Evolutionary conservation across 1,140 invertebrate genomes (phyloP), one percentile per base, ranked within the genome.

Genomic region (Drosophila hydei): DNA sequence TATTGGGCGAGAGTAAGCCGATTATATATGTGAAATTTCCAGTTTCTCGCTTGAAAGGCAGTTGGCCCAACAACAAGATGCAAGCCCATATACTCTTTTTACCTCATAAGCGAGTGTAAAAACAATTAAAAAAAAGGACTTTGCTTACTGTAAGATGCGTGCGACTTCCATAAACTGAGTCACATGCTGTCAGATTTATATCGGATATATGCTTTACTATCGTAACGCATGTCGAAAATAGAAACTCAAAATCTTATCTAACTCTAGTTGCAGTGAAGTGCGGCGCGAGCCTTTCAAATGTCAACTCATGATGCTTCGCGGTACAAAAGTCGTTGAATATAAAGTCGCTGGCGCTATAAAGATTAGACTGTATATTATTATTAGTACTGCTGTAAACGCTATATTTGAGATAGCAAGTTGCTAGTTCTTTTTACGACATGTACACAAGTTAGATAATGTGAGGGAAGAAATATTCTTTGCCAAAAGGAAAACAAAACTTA

Each of bases 351-450:
- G 21, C 30, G 30, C 63, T 73, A 84, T 84, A 85, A 84, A 85
- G 80, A 84, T 84, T 85, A 76, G 63, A n/a, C 9, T 54, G 63
- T 65, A 79, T 84, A 79, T 76, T 79, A 79, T 72, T 71, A 65
- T 74, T 85, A 84, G 79, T 85, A 79, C 68, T 63, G 63, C 79
- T 79, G 76, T 84, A 84, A 84, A 84, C 55, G 76, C 56, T 75
- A 80, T 77, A 74, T 84, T 87, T 84, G 71, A 84, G 80, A 87
- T 84, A 84, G 79, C 80, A 52, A 74, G 67, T 61, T 25, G 67
- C 59, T 18, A 4, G 19, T 33, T 11, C 38, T 30, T 9, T 72
- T 67, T 81, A 79, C 36, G 75, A 36, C 43, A 45, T 19, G 60
- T 43, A 55, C 63, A 65, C 71, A 67, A 67, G 77, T 72, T 38